Percentiles rank a stretch among this genome's conserved stretches.
Evolutionary conservation across 2,113 vertebrate genomes (phyloP).

Genomic region (Diadophis punctatus): DNA sequence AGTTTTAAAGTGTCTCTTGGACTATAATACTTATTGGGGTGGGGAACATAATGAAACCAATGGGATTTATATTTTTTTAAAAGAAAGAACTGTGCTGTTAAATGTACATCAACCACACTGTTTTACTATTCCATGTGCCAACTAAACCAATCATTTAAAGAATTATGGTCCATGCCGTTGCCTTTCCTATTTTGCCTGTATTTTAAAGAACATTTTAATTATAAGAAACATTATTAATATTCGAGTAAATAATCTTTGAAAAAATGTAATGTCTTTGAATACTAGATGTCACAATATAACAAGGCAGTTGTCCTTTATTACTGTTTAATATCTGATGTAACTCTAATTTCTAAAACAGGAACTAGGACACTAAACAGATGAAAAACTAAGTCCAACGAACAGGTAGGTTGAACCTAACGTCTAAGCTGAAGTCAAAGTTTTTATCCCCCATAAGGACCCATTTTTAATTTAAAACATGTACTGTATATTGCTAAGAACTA

Average conservation of each 20-base stretch:
- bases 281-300: neutral
- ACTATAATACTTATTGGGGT: neutral
- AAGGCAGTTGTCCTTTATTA: neutral
- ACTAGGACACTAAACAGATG: neutral
- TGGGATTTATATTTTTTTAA: neutral
- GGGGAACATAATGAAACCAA: neutral
- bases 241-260: neutral
- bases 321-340: neutral
- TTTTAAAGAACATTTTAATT: neutral
- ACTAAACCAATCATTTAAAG: neutral
- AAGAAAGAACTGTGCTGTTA: neutral
- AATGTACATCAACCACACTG: neutral
- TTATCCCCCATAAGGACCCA: neutral
- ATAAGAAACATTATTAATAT: neutral
- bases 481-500: neutral
- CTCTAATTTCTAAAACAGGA: neutral
- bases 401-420: neutral
- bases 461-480: neutral
- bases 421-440: neutral
- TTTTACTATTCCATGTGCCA: neutral
- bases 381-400: neutral
- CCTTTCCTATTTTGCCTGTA: neutral
- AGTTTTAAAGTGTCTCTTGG: neutral
- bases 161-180: neutral
- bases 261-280: neutral